Base-by-base conservation (phyloP, 2,797 vertebrate genomes). In the Discoglossus pictus region DNA sequence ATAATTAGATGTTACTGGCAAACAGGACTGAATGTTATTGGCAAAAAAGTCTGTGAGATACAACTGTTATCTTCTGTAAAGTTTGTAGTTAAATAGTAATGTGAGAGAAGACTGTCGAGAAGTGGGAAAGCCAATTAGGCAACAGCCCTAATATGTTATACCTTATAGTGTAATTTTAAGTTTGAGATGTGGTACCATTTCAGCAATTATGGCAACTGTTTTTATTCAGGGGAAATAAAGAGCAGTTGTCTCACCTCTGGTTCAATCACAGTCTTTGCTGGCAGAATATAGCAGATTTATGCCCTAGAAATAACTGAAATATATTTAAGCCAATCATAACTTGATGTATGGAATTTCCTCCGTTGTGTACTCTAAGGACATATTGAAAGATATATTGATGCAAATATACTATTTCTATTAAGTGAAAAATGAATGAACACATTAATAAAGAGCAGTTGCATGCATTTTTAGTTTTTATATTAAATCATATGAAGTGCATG, bases 331-430 rank as follows among this genome's bases (percentile, higher is more conserved):
- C 39, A 47, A 25, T 56, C 52, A 56, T n/a, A 25, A 55, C 9
- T 55, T 55, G n/a, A 47, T 39, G 20, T 46, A 47, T 42, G 21
- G 52, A 48, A 51, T 55, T 47, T 68, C 40, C 51, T 42, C 11
- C 23, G 34, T 15, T 21, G 18, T 47, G 15, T 20, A 15, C 43
- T 40, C 51, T 31, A 44, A 34, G 36, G 59, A 31, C 36, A 40
- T 16, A 47, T 16, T 56, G 24, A 43, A 51, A 15, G 53, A 51
- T 43, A 24, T 63, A 70, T 50, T 23, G 17, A 70, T 46, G 35
- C 43, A 70, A 63, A 58, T 63, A 64, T 64, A 59, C 23, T 43
- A 43, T 17, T 43, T 43, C 38, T 59, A 64, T 64, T 63, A 71
- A 42, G 43, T 56, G 51, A 23, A 38, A 50, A 43, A 55, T 55